A percentile compares a stretch with the other conserved stretches of the same genome.
These are phyloP conservation scores for Rhinolophus sinicus DNA, from an alignment of 2,113 vertebrate species.

Conservation along the genomic window DNA sequence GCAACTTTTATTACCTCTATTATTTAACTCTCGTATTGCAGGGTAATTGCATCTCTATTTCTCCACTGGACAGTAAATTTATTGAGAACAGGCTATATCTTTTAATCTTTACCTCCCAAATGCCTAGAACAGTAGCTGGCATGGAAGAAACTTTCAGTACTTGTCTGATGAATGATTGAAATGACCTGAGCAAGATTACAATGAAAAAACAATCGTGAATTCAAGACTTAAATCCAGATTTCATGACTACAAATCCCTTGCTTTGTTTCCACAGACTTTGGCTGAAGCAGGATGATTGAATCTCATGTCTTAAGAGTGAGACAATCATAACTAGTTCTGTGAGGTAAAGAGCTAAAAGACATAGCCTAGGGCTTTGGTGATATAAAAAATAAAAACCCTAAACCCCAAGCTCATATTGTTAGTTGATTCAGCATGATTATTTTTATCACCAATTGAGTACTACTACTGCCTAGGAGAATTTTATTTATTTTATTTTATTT, in stretches of 20 bases:
- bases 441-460: background rate
- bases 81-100: background rate
- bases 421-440: background rate
- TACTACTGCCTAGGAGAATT: background rate
- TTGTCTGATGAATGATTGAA: background rate
- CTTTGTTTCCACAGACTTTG: background rate
- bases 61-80: background rate
- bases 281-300: background rate
- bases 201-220: background rate
- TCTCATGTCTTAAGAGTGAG: background rate
- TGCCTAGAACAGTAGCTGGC: background rate
- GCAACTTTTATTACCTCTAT: background rate
- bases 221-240: background rate
- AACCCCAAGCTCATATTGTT: background rate
- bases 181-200: background rate
- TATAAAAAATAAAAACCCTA: background rate
- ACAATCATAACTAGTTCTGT: background rate
- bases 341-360: background rate
- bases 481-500: background rate
- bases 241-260: background rate
- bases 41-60: background rate
- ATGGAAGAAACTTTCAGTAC: background rate
- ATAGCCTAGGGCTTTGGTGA: background rate
- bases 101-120: background rate
- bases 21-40: background rate